A percentile compares a stretch with the other conserved stretches of the same genome.
These are phyloP conservation scores for Dasyornis broadbenti DNA, from an alignment of 2,113 vertebrate species.

Conservation along the genomic window DNA sequence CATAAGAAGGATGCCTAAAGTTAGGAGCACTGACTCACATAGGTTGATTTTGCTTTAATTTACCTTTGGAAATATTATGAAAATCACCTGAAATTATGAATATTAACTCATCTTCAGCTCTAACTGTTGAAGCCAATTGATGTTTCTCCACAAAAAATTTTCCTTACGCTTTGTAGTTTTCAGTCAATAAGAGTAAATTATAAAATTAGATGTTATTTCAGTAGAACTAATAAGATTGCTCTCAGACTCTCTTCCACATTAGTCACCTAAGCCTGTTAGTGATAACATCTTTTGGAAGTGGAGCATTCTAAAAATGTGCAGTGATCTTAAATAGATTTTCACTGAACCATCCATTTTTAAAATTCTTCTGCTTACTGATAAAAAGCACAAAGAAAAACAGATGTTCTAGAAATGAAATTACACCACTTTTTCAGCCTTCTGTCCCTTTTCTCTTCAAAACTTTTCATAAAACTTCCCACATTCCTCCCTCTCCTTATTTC, in stretches of 20 bases:
- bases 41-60: neutral
- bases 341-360: neutral
- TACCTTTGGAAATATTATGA: neutral
- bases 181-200: neutral
- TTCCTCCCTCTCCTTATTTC: neutral
- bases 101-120: neutral
- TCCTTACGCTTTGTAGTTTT: neutral
- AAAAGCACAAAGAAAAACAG: neutral
- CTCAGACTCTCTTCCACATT: neutral
- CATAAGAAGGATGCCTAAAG: neutral
- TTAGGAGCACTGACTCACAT: neutral
- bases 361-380: neutral
- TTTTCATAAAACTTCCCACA: neutral
- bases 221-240: neutral
- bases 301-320: neutral
- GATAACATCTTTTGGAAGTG: neutral
- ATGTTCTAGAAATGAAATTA: neutral
- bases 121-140: neutral
- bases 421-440: neutral
- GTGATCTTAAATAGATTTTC: neutral
- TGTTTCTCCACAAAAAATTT: neutral
- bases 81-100: neutral
- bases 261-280: neutral
- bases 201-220: neutral
- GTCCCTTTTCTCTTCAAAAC: neutral